Evolutionary conservation across 2,113 vertebrate genomes (phyloP), one percentile per base, ranked within the genome.

Genomic region (Rutilus rutilus): DNA sequence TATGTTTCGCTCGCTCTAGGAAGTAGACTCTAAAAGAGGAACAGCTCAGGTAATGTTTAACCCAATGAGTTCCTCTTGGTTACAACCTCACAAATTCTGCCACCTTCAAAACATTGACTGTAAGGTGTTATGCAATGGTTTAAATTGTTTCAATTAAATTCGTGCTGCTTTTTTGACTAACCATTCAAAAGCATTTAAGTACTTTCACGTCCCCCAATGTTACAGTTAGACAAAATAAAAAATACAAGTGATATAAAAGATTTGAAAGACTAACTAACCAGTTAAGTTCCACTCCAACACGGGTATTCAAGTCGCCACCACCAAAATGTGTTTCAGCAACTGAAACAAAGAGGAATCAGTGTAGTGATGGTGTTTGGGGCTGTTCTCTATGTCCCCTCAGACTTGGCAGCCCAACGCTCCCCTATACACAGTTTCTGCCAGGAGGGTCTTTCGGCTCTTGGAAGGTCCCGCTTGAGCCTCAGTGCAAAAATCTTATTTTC

Each of bases 381-480:
- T 45, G 67, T 79, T 79, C 33, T n/a, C 1, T 9, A 7, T 25
- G 75, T 60, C 64, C 74, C 25, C 23, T 30, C 30, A 64, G 57
- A 75, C 19, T n/a, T 47, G 25, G 33, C 59, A 77, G 60, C 42
- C 23, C 27, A 39, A 45, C 11, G 5, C 52, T 84, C 11, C 23
- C 47, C 54, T 57, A 42, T 42, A 7, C 54, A 30, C 47, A 42
- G n/a, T 14, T 67, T 27, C 47, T 73, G 36, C n/a, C 84, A 73
- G 77, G 36, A 71, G 36, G 36, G 47, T 45, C 69, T 84, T 78
- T 12, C 12, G 11, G 27, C 19, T 50, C 21, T 8, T 78, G 50
- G 14, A n/a, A 2, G 0, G 19, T 25, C 67, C 94, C 93, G 92
- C 90, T 93, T 90, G 93, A 93, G 92, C 91, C 92, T 23, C 93